Evolutionary conservation across 1,140 invertebrate genomes (phyloP).

Genomic region (Listronotus oregonensis): DNA sequence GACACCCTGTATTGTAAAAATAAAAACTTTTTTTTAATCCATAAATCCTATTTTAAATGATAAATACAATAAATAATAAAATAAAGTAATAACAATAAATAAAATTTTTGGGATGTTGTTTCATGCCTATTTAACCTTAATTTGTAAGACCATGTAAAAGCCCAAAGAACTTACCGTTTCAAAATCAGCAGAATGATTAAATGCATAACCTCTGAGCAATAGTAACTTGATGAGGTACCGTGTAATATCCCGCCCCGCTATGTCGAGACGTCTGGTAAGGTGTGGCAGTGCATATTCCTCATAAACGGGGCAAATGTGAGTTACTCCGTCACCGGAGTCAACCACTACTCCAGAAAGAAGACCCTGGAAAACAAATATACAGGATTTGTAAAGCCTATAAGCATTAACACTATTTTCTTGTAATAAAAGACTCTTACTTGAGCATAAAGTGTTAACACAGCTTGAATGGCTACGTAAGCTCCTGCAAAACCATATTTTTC

Average conservation of each 20-base stretch:
- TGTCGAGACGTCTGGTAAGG: conserved; percentile 88
- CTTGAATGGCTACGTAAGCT: conserved; percentile 96
- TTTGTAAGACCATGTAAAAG: conserved; percentile 8
- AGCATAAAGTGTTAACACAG: conserved; percentile 96
- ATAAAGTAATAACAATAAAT: too few relatives aligned
- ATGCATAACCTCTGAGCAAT: conserved; percentile 94
- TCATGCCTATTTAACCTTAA: too few relatives aligned
- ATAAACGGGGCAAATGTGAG: conserved; percentile 99
- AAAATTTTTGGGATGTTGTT: too few relatives aligned
- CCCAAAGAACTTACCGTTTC: conserved; percentile 74
- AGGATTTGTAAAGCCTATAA: too few relatives aligned
- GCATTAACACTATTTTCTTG: too few relatives aligned
- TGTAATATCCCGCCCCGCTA: conserved; percentile 98
- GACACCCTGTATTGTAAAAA: too few relatives aligned
- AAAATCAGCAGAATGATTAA: conserved; percentile 99
- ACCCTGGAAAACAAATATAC: conserved; percentile 63
- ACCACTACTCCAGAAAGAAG: conserved; percentile 97
- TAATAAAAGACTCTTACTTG: conserved; percentile 61
- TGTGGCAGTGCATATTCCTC: conserved; percentile 96
- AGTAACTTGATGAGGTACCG: conserved; percentile 97
- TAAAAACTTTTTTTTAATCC: too few relatives aligned
- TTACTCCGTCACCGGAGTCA: conserved; percentile 98
- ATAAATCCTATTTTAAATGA: too few relatives aligned
- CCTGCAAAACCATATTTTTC: conserved; percentile 97
- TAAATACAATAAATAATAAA: too few relatives aligned